A percentile compares a stretch with the other conserved stretches of the same genome.
phyloP scores from a whole-genome alignment of 2,797 vertebrate genomes.

The Ceryle rudis region DNA sequence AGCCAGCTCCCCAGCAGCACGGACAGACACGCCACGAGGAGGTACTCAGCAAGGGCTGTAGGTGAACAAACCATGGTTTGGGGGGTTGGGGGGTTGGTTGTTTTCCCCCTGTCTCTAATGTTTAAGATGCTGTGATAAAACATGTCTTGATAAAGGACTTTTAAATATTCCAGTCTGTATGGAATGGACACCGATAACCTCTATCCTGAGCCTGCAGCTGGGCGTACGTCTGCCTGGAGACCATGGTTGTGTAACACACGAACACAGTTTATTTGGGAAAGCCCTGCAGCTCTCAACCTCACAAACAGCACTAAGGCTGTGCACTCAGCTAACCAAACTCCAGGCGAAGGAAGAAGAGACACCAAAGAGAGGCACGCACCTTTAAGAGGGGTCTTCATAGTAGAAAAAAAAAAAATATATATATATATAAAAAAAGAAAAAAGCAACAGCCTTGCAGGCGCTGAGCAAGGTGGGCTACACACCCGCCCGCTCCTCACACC shows the following conservation, averaged over 20 bases:
- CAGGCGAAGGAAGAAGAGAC: neutral
- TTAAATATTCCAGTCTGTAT: accelerated
- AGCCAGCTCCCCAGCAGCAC: accelerated
- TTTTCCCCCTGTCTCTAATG: accelerated
- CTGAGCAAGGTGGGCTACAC: neutral
- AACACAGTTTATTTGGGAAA: neutral
- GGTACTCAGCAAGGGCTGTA: neutral
- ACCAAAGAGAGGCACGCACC: neutral
- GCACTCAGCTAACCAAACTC: neutral
- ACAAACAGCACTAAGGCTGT: accelerated
- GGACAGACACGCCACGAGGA: accelerated
- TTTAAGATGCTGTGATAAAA: neutral
- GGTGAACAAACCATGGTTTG: neutral
- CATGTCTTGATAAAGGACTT: neutral
- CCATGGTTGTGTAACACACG: neutral
- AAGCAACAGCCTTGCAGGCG: neutral
- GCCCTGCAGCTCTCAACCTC: neutral
- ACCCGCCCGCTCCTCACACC: accelerated
- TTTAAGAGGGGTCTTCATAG: accelerated
- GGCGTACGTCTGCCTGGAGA: neutral
- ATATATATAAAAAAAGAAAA: neutral
- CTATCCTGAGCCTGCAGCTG: neutral
- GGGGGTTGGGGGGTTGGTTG: too few species aligned
- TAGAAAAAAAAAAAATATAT: neutral
- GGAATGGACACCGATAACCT: accelerated